Percentiles rank a stretch among this genome's conserved stretches.
Evolutionary conservation across 2,113 vertebrate genomes (phyloP).

Genomic region (Tor tambroides): DNA sequence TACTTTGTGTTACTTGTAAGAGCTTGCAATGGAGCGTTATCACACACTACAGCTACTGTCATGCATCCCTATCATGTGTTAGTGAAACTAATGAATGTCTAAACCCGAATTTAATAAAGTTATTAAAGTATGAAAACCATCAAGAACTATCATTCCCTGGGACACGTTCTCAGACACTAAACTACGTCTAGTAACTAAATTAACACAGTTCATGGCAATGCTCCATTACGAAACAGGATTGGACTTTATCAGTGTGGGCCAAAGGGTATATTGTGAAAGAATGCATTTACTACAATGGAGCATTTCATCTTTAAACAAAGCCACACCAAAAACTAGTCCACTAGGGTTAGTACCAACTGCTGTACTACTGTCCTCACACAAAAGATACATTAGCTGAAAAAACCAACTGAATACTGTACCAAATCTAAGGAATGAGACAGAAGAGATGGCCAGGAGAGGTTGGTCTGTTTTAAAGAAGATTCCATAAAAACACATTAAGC

Average conservation of each 20-base stretch:
- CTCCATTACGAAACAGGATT: background rate
- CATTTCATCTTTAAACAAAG: background rate
- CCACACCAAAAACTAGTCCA: background rate
- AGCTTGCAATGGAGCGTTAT: background rate
- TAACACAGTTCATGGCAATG: background rate
- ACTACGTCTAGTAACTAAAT: background rate
- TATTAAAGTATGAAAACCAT: background rate
- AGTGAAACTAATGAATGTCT: background rate
- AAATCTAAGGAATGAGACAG: constrained; percentile 52
- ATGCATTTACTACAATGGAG: background rate
- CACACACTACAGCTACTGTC: background rate
- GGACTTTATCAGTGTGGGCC: background rate
- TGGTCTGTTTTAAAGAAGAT: constrained; percentile 54
- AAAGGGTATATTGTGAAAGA: background rate
- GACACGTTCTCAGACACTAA: background rate
- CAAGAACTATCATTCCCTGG: background rate
- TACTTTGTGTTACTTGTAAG: background rate
- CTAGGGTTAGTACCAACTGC: constrained; percentile 8
- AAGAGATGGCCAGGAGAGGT: constrained; percentile 49
- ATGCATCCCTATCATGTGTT: background rate
- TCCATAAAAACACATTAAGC: background rate
- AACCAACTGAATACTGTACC: constrained; percentile 53
- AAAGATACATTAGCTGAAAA: background rate
- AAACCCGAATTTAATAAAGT: background rate
- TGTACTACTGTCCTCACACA: background rate